These are phyloP conservation scores for Trypoxylon attenuatum DNA, from an alignment of 2,888 invertebrate genomes.

Conservation along the genomic window DNA sequence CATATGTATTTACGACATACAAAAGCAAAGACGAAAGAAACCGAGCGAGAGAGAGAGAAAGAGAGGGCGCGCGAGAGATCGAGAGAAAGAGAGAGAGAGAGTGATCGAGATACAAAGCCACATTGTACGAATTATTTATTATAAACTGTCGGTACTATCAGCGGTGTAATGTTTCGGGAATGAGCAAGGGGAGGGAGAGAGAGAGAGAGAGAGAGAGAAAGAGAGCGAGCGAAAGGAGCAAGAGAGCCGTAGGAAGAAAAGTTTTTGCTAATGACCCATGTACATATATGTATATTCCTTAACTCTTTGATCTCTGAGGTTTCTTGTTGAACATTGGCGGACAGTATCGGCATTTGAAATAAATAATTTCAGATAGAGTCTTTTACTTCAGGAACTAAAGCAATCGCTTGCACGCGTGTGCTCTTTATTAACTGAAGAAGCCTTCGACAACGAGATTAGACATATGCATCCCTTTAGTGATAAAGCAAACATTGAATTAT, in stretches of 20 bases:
- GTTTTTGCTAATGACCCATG: conserved; percentile 24
- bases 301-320: conserved; percentile 26
- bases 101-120: conserved; percentile 23
- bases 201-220: conserved; percentile 5
- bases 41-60: background rate
- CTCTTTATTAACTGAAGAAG: conserved; percentile 47
- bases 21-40: conserved; percentile 1
- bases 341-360: conserved; percentile 36
- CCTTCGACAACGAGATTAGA: conserved; percentile 55
- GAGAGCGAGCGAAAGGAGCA: background rate
- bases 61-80: conserved; percentile 14
- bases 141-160: conserved; percentile 37
- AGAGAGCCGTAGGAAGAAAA: conserved; percentile 6
- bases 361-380: conserved; percentile 51
- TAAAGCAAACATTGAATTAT: conserved; percentile 38
- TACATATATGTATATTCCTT: conserved; percentile 38
- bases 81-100: conserved; percentile 17
- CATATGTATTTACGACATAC: conserved; percentile 51
- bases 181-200: background rate
- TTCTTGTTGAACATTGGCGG: conserved; percentile 20
- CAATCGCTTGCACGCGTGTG: conserved; percentile 32
- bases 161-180: conserved; percentile 2
- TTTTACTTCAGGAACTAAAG: conserved; percentile 38
- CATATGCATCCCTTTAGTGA: conserved; percentile 43
- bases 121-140: conserved; percentile 56